A percentile compares a stretch with the other conserved stretches of the same genome.
These are phyloP conservation scores for Goniozus legneri DNA, from an alignment of 1,140 invertebrate genomes.

Conservation along the genomic window DNA sequence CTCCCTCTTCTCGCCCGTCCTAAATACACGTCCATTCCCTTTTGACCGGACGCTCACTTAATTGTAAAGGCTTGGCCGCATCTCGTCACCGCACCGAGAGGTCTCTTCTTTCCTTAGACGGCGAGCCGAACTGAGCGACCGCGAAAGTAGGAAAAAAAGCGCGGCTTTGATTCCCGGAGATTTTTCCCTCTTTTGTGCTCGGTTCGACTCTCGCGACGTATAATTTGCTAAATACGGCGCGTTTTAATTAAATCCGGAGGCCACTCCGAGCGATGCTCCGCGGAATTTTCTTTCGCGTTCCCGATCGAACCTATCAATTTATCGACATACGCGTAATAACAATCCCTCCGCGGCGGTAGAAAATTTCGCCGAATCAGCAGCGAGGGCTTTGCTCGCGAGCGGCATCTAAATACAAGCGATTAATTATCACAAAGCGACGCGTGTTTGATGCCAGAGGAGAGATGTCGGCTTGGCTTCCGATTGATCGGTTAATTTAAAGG, in stretches of 20 bases:
- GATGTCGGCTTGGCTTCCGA: constrained; percentile 33
- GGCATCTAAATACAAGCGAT: constrained; percentile 33
- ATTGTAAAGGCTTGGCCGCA: constrained; percentile 10
- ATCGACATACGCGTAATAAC: too few relatives aligned
- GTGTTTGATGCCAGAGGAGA: constrained; percentile 44
- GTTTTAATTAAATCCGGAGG: background rate
- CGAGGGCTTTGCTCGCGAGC: constrained; percentile 4
- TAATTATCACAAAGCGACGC: constrained; percentile 48
- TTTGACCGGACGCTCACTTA: background rate
- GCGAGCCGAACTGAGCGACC: too few relatives aligned
- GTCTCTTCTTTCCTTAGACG: background rate
- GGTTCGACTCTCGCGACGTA: too few relatives aligned
- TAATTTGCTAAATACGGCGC: too few relatives aligned
- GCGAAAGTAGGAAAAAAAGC: too few relatives aligned
- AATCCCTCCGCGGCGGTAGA: constrained; percentile 18
- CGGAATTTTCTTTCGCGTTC: constrained; percentile 11
- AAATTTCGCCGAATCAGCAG: constrained; percentile 30
- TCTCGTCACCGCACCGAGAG: background rate
- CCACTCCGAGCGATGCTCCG: background rate
- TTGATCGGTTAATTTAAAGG: constrained; percentile 54
- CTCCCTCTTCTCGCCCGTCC: background rate
- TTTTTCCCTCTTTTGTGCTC: too few relatives aligned
- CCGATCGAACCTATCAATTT: too few relatives aligned
- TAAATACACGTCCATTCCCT: background rate
- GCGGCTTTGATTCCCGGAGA: too few relatives aligned